Evolutionary conservation across 2,797 vertebrate species (phyloP).

Genomic region (Sebastes steindachneri): DNA sequence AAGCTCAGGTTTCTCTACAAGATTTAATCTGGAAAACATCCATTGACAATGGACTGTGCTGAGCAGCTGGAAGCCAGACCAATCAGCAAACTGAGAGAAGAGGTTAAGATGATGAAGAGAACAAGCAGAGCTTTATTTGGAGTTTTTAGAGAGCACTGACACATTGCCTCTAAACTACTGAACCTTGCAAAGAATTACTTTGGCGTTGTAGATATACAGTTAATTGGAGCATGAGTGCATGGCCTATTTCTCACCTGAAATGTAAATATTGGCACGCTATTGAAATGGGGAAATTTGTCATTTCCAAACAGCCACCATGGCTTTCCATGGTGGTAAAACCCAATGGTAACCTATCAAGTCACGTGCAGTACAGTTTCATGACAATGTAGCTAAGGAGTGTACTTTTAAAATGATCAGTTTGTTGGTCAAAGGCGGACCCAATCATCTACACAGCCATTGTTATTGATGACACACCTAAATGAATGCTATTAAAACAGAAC

Average conservation of each 20-base stretch:
- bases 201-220: neutral
- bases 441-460: neutral
- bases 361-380: neutral
- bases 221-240: neutral
- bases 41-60: neutral
- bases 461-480: neutral
- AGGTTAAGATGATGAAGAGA: neutral
- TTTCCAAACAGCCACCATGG: neutral
- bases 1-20: neutral
- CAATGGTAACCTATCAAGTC: neutral
- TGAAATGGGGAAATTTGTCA: neutral
- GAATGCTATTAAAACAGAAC: neutral
- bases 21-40: neutral
- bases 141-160: neutral
- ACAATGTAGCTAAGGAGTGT: neutral
- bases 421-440: neutral
- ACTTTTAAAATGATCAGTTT: neutral
- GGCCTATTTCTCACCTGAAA: constrained; percentile 6
- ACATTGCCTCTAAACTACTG: neutral
- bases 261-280: neutral
- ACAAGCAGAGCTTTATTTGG: neutral
- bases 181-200: neutral
- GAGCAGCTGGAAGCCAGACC: constrained; percentile 2
- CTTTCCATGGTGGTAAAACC: neutral
- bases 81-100: neutral